Percentiles rank a stretch among this genome's conserved stretches.
Conservation (phyloP, 2,888 invertebrate genomes). For the Agrenia bidenticulata region DNA sequence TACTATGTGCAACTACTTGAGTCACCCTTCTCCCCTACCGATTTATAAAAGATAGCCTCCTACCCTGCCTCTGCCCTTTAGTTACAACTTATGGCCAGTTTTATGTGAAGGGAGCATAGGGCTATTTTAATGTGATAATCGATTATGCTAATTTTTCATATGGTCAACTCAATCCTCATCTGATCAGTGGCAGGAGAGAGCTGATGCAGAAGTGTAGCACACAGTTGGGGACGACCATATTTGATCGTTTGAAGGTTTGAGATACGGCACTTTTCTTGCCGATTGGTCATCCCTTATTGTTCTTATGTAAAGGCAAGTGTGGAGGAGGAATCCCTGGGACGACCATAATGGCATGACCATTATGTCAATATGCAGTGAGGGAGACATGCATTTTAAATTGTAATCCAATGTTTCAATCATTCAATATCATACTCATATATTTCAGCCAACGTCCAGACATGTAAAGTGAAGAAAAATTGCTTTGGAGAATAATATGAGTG, state of each 20-base stretch:
- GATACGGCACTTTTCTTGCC: background rate
- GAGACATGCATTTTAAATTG: slow-evolving; percentile 16
- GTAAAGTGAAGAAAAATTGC: background rate
- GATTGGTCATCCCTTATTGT: background rate
- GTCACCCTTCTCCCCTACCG: slow-evolving; percentile 6
- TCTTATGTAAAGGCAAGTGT: background rate
- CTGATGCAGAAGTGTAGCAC: too few relatives aligned
- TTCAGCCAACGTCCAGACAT: background rate
- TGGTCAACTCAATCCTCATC: background rate
- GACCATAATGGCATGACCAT: slow-evolving; percentile 2
- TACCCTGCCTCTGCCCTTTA: too few relatives aligned
- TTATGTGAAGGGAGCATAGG: background rate
- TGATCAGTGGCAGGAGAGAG: slow-evolving; percentile 7
- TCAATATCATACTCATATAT: background rate
- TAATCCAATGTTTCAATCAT: slow-evolving; percentile 18
- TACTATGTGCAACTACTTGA: background rate
- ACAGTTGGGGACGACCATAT: too few relatives aligned
- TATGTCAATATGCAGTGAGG: background rate
- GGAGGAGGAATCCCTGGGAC: background rate
- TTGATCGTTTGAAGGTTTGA: background rate
- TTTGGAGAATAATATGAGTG: background rate
- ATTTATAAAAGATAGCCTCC: too few relatives aligned
- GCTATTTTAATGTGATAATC: slow-evolving; percentile 19
- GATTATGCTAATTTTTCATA: slow-evolving; percentile 20
- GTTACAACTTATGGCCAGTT: too few relatives aligned